Evolutionary conservation across 1,140 invertebrate species (phyloP).

Genomic region (Epicauta chinensis): DNA sequence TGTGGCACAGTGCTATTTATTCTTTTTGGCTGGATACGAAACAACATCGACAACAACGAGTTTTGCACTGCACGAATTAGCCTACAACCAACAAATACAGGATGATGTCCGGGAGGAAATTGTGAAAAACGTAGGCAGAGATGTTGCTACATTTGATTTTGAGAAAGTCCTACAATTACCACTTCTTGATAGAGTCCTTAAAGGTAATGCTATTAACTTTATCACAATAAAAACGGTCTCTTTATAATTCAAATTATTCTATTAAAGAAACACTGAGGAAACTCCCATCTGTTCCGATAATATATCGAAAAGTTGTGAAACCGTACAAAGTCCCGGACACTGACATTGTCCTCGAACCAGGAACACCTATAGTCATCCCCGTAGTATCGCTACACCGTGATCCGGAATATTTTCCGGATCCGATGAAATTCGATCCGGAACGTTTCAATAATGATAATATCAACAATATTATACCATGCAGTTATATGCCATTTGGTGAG

Average conservation of each 20-base stretch:
- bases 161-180: conserved; percentile 47
- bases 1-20: conserved; percentile 50
- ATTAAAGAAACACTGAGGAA: conserved; percentile 41
- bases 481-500: conserved; percentile 65
- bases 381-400: conserved; percentile 54
- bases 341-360: conserved; percentile 43
- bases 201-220: too few relatives aligned
- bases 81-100: conserved; percentile 51
- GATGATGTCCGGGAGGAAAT: conserved; percentile 51
- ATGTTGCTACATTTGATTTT: conserved; percentile 46
- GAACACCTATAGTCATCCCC: conserved; percentile 50
- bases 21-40: conserved; percentile 59
- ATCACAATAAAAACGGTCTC: too few relatives aligned
- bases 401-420: conserved; percentile 53
- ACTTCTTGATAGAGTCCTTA: conserved; percentile 47
- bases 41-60: conserved; percentile 53
- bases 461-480: conserved; percentile 45
- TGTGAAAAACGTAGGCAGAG: conserved; percentile 37
- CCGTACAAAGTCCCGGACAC: conserved; percentile 47
- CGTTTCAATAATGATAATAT: conserved; percentile 17
- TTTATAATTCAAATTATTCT: background rate
- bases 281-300: conserved; percentile 43
- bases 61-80: conserved; percentile 49
- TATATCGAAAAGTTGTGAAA: conserved; percentile 42
- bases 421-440: conserved; percentile 55